Percentiles rank a stretch among this genome's conserved stretches.
Conservation (phyloP, 1,140 invertebrate genomes). For the Nephotettix cincticeps region DNA sequence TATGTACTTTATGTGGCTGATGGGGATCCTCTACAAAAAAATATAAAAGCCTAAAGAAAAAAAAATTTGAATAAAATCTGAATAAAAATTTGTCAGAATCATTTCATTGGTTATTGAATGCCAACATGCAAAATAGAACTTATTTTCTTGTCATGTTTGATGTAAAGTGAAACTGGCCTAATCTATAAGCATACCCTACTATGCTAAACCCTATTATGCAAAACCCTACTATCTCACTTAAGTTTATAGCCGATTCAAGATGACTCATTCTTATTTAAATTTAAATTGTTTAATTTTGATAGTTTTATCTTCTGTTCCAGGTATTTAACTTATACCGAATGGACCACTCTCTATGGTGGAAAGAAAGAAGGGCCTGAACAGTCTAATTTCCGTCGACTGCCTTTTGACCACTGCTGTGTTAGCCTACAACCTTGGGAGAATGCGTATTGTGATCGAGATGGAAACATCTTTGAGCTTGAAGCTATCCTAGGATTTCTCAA, state of each 20-base stretch:
- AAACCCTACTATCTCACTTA: not conserved
- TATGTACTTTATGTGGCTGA: too few relatives aligned
- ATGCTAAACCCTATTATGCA: not conserved
- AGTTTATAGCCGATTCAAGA: not conserved
- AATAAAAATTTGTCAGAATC: too few relatives aligned
- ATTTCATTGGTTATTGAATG: too few relatives aligned
- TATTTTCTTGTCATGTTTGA: too few relatives aligned
- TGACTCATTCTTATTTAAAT: not conserved
- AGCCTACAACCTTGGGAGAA: constrained; percentile 90
- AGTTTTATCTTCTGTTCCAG: constrained; percentile 52
- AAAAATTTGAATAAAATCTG: too few relatives aligned
- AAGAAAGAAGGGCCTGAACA: constrained; percentile 76
- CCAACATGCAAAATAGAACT: too few relatives aligned
- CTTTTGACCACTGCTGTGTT: constrained; percentile 91
- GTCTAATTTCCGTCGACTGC: constrained; percentile 85
- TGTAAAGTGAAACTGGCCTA: not conserved
- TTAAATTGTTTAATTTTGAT: constrained; percentile 8
- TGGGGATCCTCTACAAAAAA: too few relatives aligned
- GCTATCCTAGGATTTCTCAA: constrained; percentile 88
- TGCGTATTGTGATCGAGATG: constrained; percentile 86
- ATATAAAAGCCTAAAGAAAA: too few relatives aligned
- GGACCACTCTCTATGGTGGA: constrained; percentile 93
- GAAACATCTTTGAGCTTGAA: constrained; percentile 88
- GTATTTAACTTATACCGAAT: constrained; percentile 95
- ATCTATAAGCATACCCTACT: not conserved